These are phyloP conservation scores for Bradypodion pumilum DNA, from an alignment of 2,797 vertebrate species.

Conservation along the genomic window DNA sequence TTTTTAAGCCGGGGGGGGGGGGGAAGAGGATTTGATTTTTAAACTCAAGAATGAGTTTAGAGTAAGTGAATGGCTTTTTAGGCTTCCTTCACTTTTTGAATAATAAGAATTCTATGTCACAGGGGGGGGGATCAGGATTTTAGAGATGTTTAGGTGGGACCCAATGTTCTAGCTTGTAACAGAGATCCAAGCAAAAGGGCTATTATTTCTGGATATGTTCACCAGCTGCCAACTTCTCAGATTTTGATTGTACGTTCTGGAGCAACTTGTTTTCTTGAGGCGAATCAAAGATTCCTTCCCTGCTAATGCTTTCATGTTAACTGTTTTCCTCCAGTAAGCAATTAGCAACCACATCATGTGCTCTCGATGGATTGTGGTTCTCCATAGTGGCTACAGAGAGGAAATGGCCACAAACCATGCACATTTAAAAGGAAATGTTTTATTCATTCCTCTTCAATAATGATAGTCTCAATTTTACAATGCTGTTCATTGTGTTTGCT, in stretches of 20 bases:
- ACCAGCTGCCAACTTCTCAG: not conserved
- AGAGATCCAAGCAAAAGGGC: no score
- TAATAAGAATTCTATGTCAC: no score
- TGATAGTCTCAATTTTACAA: slow-evolving; percentile 8
- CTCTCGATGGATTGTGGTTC: slow-evolving; percentile 19
- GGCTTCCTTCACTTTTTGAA: no score
- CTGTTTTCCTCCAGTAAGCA: slow-evolving; percentile 9
- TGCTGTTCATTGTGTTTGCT: not conserved
- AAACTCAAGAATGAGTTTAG: no score
- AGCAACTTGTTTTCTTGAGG: slow-evolving; percentile 18
- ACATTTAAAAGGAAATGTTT: slow-evolving; percentile 7
- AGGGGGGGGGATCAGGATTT: no score
- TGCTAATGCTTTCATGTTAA: slow-evolving; percentile 1
- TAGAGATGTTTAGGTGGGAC: no score
- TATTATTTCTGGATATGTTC: not conserved
- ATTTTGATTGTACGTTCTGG: not conserved
- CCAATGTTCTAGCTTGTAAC: no score
- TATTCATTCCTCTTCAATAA: slow-evolving; percentile 15
- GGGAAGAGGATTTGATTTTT: no score
- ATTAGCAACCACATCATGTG: slow-evolving; percentile 16
- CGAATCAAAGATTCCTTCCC: slow-evolving; percentile 33
- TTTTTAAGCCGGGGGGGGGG: no score
- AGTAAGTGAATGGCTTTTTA: no score
- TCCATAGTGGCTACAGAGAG: slow-evolving; percentile 17
- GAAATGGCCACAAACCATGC: not conserved